Conservation (phyloP, 2,797 vertebrate genomes). For the Odontamblyopus rebecca region DNA sequence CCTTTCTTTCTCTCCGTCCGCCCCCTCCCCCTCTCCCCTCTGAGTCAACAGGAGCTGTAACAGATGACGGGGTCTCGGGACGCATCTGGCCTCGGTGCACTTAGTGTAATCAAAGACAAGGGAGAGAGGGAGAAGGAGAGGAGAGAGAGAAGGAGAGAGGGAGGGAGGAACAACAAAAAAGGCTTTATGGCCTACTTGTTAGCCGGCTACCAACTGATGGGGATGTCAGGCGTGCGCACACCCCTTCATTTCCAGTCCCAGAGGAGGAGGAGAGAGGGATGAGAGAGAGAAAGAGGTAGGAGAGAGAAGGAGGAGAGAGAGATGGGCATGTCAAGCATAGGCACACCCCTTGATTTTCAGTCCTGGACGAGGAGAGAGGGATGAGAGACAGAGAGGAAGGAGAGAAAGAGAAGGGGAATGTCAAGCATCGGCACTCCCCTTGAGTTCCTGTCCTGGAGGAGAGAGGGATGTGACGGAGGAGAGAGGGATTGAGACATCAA, state of each 20-base stretch:
- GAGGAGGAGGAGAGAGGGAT: constrained; percentile 20
- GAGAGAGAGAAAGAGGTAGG: not conserved
- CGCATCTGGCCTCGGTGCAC: constrained; percentile 75
- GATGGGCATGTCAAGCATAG: too few species aligned
- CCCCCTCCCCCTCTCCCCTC: constrained; percentile 2
- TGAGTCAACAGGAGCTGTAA: constrained; percentile 46
- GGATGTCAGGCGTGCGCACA: constrained; percentile 67
- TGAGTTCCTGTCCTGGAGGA: too few species aligned
- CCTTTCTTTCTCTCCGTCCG: constrained; percentile 13
- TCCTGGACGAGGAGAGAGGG: too few species aligned
- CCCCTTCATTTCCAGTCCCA: constrained; percentile 52
- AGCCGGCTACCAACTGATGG: constrained; percentile 66
- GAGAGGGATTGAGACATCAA: too few species aligned
- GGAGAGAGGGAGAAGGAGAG: constrained; percentile 13
- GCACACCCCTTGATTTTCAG: too few species aligned
- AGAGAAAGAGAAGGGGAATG: too few species aligned
- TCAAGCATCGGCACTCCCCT: too few species aligned
- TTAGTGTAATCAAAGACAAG: constrained; percentile 75
- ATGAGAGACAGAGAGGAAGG: too few species aligned
- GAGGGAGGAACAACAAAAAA: constrained; percentile 41
- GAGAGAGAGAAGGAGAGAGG: constrained; percentile 38
- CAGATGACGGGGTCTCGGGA: constrained; percentile 67
- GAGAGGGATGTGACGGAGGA: too few species aligned
- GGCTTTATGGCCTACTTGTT: constrained; percentile 71
- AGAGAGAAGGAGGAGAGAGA: not conserved